These are phyloP conservation scores for Onychomys torridus DNA, from an alignment of 2,797 vertebrate species.

Conservation along the genomic window DNA sequence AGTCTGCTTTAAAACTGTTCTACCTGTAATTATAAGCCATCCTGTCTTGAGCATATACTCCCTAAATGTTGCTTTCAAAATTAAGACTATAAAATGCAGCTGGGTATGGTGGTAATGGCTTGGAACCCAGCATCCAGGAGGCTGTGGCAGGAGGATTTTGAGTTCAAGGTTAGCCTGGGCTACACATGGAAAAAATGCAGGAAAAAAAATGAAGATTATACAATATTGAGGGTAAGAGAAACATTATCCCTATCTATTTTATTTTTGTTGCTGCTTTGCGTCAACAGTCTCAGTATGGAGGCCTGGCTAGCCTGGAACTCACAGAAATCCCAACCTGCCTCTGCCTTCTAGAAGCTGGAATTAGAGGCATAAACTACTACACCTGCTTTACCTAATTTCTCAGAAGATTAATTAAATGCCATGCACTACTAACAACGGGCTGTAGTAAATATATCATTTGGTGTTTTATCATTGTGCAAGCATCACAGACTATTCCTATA, in stretches of 20 bases:
- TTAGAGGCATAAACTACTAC: background rate
- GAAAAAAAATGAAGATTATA: background rate
- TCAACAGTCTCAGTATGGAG: background rate
- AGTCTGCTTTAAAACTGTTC: background rate
- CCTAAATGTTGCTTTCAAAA: background rate
- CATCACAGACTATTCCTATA: background rate
- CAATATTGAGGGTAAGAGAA: background rate
- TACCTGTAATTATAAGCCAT: background rate
- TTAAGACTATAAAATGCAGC: background rate
- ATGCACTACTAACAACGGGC: background rate
- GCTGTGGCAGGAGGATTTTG: background rate
- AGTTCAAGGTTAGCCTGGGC: background rate
- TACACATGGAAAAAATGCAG: background rate
- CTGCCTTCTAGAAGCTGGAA: background rate
- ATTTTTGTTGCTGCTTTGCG: background rate
- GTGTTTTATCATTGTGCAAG: background rate
- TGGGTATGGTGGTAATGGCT: background rate
- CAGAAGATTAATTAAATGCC: slow-evolving; percentile 29
- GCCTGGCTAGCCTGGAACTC: background rate
- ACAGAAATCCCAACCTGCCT: background rate
- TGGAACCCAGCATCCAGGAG: background rate
- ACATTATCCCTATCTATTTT: background rate
- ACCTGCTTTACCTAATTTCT: slow-evolving; percentile 26
- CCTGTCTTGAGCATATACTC: background rate
- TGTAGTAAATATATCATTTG: background rate